Conservation (phyloP, 2,797 vertebrate species). For the Enteromius fasciolatus region DNA sequence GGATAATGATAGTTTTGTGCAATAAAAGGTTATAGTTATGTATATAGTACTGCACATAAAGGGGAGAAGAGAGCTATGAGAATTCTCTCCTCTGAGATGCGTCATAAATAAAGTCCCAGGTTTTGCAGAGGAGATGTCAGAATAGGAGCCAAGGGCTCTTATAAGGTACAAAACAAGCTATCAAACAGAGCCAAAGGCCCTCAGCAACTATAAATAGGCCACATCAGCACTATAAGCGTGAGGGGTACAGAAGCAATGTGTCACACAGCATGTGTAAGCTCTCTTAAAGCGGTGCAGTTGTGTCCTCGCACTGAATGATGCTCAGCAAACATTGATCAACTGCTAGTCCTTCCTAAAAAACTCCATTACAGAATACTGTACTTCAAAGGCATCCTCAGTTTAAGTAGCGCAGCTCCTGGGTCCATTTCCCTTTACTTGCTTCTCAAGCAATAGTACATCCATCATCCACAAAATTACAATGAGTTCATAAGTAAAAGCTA, state of each 20-base stretch:
- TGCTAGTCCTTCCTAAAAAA: conserved; percentile 1
- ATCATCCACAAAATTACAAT: conserved; percentile 44
- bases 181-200: conserved; percentile 67
- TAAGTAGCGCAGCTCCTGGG: not conserved
- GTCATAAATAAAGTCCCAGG: conserved; percentile 26
- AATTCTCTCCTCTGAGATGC: not conserved
- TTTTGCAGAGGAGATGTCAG: conserved; percentile 9
- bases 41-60: not conserved
- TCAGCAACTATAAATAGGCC: conserved; percentile 56
- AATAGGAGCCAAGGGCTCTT: conserved; percentile 54
- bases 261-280: conserved; percentile 35
- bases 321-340: conserved; percentile 26
- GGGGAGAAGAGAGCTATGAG: not conserved
- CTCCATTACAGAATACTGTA: conserved; percentile 10
- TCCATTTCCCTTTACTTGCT: conserved; percentile 1
- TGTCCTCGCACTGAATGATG: conserved; percentile 31
- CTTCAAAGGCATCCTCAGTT: not conserved
- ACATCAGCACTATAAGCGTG: conserved; percentile 41
- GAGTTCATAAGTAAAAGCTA: conserved; percentile 32
- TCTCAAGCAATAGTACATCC: conserved; percentile 23
- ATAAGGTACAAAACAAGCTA: conserved; percentile 65
- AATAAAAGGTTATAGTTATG: conserved; percentile 1
- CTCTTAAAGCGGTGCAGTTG: conserved; percentile 17
- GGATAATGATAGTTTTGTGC: not conserved
- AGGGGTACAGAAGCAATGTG: conserved; percentile 41